Base-by-base conservation (phyloP, 2,113 vertebrate species). In the Nothobranchius furzeri region DNA sequence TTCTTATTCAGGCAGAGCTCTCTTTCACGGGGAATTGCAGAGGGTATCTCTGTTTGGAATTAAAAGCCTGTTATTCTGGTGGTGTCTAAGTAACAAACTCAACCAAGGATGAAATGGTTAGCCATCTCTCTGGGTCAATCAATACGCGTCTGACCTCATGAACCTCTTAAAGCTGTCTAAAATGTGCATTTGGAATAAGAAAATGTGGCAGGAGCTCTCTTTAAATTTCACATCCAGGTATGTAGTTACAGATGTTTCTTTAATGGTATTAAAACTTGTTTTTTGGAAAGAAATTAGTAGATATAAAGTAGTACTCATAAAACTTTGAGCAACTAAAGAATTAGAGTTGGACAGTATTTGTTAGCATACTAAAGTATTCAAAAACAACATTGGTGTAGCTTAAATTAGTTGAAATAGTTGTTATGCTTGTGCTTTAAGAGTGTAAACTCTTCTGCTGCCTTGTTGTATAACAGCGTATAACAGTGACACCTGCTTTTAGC, bases 1-100 rank as follows among this genome's bases (percentile, higher is more conserved):
- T 70, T 77, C 60, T 85, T 79, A 85, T 85, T 89, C 78, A 89
- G 66, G 60, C 72, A 75, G 4, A 66, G 50, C 35, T 68, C 62
- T 64, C 66, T 78, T 55, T 79, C 73, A 73, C 64, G 56, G 56
- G 65, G 60, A 55, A 70, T 9, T 37, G 61, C 17, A 30, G 59
- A 68, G 82, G 61, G 17, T 64, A 47, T 69, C 43, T 65, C 24
- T 67, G 55, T 46, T 60, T 65, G 42, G 57, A 82, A 86, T 70
- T 82, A 86, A 84, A 82, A 76, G 55, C 37, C 58, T 60, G 53
- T 49, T 58, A 67, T 71, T 75, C 40, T 66, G 11, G 45, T 48
- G 37, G 24, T 48, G 47, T 43, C 53, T 65, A 54, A 66, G 60
- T 69, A 68, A 36, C 13, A 75, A 66, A 67, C 14, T 48, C 68